Conservation (phyloP, 1,140 invertebrate genomes). For the Camponotus floridanus region DNA sequence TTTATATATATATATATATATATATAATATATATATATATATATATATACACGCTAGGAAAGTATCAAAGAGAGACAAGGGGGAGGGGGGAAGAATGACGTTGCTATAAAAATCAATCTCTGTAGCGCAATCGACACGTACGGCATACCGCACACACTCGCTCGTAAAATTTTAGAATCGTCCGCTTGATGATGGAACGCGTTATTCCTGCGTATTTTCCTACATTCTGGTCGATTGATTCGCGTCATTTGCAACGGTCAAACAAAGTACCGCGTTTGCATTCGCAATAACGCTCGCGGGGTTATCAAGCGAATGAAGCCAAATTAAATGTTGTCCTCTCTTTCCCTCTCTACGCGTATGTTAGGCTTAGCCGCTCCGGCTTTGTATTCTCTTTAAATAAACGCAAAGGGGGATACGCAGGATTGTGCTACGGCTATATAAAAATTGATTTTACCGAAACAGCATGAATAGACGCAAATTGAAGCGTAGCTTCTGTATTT, state of each 20-base stretch:
- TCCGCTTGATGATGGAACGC: neutral
- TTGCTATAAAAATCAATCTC: neutral
- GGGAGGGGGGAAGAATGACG: neutral
- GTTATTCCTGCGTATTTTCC: constrained; percentile 4
- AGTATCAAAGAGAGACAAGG: neutral
- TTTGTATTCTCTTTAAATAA: neutral
- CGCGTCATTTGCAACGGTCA: neutral
- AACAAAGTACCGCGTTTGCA: constrained; percentile 30
- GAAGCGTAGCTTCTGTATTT: neutral
- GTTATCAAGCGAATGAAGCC: constrained; percentile 14
- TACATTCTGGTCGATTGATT: constrained; percentile 33
- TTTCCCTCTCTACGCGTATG: neutral
- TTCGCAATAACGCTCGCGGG: neutral
- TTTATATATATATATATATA: neutral
- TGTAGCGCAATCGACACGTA: neutral
- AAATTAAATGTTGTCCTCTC: constrained; percentile 45
- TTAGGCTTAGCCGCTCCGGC: neutral
- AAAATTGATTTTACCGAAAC: constrained; percentile 6
- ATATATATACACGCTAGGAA: neutral
- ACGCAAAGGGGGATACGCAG: neutral
- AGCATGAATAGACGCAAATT: constrained; percentile 3
- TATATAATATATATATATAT: too few relatives aligned
- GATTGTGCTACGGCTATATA: neutral
- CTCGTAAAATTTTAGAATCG: neutral
- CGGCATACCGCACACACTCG: neutral